Conservation (phyloP, 2,113 vertebrate species). For the Columbina picui region DNA sequence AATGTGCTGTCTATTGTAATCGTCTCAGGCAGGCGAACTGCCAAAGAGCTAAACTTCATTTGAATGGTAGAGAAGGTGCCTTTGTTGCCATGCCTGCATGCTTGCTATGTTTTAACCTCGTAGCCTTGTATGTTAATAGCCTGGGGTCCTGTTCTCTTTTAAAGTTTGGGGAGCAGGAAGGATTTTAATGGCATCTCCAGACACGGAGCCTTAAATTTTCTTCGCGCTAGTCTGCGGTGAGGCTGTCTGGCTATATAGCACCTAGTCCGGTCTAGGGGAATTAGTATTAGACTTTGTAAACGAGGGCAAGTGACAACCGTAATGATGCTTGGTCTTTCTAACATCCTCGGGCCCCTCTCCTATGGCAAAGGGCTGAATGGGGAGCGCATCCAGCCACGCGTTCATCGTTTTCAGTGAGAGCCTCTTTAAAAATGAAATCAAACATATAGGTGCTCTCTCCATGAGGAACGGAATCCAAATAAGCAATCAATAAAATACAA, state of each 20-base stretch:
- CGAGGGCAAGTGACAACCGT: constrained; percentile 68
- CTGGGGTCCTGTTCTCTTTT: background rate
- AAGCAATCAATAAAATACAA: constrained; percentile 26
- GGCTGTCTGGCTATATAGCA: constrained; percentile 14
- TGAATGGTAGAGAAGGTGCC: constrained; percentile 59
- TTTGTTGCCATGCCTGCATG: constrained; percentile 74
- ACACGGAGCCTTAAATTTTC: background rate
- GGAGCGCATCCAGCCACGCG: constrained; percentile 34
- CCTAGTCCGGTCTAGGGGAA: background rate
- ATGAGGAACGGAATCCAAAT: background rate
- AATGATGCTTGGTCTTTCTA: constrained; percentile 61
- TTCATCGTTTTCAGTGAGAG: constrained; percentile 43
- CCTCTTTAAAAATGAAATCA: constrained; percentile 48
- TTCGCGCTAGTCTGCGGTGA: background rate
- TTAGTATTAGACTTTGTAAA: constrained; percentile 65
- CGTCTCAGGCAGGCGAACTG: constrained; percentile 40
- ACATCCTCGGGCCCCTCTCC: background rate
- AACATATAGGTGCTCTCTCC: constrained; percentile 10
- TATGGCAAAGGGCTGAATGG: background rate
- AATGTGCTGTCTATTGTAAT: constrained; percentile 66
- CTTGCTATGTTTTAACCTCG: constrained; percentile 53
- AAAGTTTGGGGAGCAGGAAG: constrained; percentile 19
- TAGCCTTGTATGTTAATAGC: constrained; percentile 9
- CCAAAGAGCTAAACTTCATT: constrained; percentile 51
- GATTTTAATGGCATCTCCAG: background rate